Evolutionary conservation across 2,797 vertebrate species (phyloP).

Genomic region (Parambassis ranga): DNA sequence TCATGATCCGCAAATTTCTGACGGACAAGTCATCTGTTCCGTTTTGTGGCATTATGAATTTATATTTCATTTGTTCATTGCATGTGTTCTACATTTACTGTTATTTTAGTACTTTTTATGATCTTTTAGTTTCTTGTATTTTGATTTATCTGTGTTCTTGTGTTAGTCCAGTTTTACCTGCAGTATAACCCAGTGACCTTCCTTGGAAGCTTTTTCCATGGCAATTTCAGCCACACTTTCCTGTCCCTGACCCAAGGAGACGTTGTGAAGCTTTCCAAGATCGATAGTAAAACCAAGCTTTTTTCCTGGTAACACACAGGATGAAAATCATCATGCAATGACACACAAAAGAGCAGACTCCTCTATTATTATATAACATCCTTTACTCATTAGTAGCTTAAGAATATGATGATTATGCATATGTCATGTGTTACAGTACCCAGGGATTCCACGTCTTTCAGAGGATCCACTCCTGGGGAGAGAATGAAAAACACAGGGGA

Average conservation of each 20-base stretch:
- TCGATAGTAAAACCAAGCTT: conserved; percentile 87
- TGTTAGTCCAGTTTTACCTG: conserved; percentile 74
- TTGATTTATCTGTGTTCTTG: not conserved
- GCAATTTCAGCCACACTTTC: conserved; percentile 86
- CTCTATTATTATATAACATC: too few relatives aligned
- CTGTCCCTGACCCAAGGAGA: conserved; percentile 86
- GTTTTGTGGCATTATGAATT: too few relatives aligned
- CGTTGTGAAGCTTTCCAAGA: conserved; percentile 86
- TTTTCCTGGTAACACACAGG: conserved; percentile 67
- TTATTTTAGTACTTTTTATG: not conserved
- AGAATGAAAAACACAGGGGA: conserved; percentile 80
- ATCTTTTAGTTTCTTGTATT: too few relatives aligned
- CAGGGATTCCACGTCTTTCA: conserved; percentile 77
- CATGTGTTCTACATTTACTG: too few relatives aligned
- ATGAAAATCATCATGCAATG: not conserved
- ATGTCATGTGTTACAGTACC: too few relatives aligned
- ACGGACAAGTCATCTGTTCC: too few relatives aligned
- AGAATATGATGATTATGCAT: not conserved
- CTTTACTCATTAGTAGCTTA: not conserved
- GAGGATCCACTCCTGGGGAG: conserved; percentile 77
- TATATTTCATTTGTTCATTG: too few relatives aligned
- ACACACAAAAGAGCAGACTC: not conserved
- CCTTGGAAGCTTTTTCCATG: conserved; percentile 86
- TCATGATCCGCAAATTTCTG: too few relatives aligned
- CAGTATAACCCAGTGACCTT: conserved; percentile 90